Conservation (phyloP, 92 coral and sea anemone genomes). For the Zoanthus sansibaricus region DNA sequence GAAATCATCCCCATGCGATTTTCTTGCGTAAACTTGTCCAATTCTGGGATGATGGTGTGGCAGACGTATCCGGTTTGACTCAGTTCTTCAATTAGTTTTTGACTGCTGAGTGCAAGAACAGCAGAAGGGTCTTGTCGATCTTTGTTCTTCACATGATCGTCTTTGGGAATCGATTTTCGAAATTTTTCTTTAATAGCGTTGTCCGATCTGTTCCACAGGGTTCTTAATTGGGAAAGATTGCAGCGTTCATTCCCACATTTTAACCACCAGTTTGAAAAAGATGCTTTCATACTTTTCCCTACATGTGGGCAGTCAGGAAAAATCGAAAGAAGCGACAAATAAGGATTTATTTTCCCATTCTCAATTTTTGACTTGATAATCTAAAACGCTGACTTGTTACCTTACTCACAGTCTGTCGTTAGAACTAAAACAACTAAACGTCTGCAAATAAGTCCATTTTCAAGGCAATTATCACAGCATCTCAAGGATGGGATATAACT, state of each 20-base stretch:
- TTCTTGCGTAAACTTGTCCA: conserved; percentile 60
- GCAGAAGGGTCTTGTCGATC: conserved; percentile 78
- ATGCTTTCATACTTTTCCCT: conserved; percentile 68
- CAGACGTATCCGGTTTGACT: conserved; percentile 58
- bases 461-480: conserved; percentile 55
- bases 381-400: conserved; percentile 61
- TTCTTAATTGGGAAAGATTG: conserved; percentile 58
- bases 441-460: conserved; percentile 27
- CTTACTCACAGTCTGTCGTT: conserved; percentile 60
- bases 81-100: conserved; percentile 56
- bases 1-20: conserved; percentile 73
- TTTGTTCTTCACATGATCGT: conserved; percentile 77
- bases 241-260: conserved; percentile 56
- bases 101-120: conserved; percentile 53
- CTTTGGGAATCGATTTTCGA: conserved; percentile 60
- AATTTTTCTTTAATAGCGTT: conserved; percentile 51
- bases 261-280: conserved; percentile 72
- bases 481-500: conserved; percentile 60
- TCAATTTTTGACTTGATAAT: conserved; percentile 48
- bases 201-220: conserved; percentile 60
- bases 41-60: conserved; percentile 74
- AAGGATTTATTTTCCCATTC: conserved; percentile 37
- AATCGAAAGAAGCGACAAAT: conserved; percentile 27
- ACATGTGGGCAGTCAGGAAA: conserved; percentile 73
- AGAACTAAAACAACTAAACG: conserved; percentile 63